Evolutionary conservation across 1,140 invertebrate genomes (phyloP).

Genomic region (Dinoponera quadriceps): DNA sequence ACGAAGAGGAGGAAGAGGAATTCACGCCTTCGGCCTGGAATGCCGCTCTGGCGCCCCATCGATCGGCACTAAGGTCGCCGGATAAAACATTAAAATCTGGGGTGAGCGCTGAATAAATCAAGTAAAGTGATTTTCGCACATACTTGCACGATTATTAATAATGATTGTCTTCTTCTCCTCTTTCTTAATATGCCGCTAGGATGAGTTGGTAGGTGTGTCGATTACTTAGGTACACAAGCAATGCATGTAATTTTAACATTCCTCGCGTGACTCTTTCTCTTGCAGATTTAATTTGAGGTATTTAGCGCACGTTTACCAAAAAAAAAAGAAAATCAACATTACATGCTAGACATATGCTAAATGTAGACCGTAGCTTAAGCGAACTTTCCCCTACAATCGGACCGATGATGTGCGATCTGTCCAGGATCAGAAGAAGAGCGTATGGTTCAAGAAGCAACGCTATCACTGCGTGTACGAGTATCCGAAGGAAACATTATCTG

Average conservation of each 20-base stretch:
- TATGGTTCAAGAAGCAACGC: conserved; percentile 93
- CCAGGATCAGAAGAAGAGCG: conserved; percentile 87
- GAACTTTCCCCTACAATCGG: conserved; percentile 21
- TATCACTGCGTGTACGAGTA: conserved; percentile 94
- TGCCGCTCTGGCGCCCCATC: conserved; percentile 85
- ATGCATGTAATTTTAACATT: conserved; percentile 65
- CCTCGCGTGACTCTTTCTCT: conserved; percentile 62
- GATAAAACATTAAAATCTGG: conserved; percentile 84
- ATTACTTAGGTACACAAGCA: conserved; percentile 55
- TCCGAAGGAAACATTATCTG: conserved; percentile 88
- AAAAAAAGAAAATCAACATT: neutral
- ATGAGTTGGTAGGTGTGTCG: conserved; percentile 82
- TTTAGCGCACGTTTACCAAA: conserved; percentile 56
- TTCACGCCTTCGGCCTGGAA: conserved; percentile 88
- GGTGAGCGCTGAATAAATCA: conserved; percentile 73
- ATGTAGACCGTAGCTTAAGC: conserved; percentile 54
- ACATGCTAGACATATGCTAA: conserved; percentile 53
- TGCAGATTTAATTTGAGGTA: conserved; percentile 72
- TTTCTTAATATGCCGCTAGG: conserved; percentile 79
- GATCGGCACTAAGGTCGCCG: conserved; percentile 86
- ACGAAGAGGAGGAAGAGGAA: conserved; percentile 85
- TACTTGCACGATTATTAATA: conserved; percentile 45
- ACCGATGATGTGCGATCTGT: conserved; percentile 68
- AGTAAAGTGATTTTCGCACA: conserved; percentile 18
- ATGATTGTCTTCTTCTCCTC: conserved; percentile 60